Base-by-base conservation (phyloP, 2,113 vertebrate genomes). In the Ceuthmochares aereus region DNA sequence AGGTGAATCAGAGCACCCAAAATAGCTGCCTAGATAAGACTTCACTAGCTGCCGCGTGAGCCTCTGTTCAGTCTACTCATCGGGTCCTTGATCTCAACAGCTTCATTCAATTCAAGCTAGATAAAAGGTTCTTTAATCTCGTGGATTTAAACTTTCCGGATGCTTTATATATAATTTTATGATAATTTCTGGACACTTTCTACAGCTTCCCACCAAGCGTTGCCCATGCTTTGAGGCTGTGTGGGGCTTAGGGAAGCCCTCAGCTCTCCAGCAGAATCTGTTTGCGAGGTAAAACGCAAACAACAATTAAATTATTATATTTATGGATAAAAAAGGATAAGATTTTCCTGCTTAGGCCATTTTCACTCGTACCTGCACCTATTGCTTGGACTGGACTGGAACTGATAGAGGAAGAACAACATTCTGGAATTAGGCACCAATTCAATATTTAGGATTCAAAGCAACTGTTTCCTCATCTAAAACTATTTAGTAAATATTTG, bases 1-100 rank as follows among this genome's bases (percentile, higher is more conserved):
- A 58, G 73, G 26, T 78, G 91, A 97, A 85, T 93, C 95, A 95
- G 32, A 90, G 52, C 56, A 56, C 73, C 76, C 60, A 47, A 75
- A 95, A 95, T 91, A 93, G 43, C 91, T 78, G 68, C n/a, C 60
- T 52, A 20, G 22, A 52, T 75, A 81, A 81, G 74, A 34, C 34
- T 37, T 6, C 21, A 6, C 47, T 37, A 43, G 12, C 76, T 56
- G 47, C 47, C 56, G 37, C 25, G 34, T 18, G 51, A 88, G 72
- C 0, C 45, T 49, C 45, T 20, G 5, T 42, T 43, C 78, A 5
- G 4, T 37, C 25, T 8, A 3, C 30, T 11, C 63, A 85, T 40
- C 3, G 4, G 15, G 14, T 32, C 55, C 67, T 78, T 7, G 1
- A 4, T 15, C 42, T 34, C 56, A 77, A 40, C n/a, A 81, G 64